These are phyloP conservation scores for Chamaea fasciata DNA, from an alignment of 2,113 vertebrate species.

Conservation along the genomic window DNA sequence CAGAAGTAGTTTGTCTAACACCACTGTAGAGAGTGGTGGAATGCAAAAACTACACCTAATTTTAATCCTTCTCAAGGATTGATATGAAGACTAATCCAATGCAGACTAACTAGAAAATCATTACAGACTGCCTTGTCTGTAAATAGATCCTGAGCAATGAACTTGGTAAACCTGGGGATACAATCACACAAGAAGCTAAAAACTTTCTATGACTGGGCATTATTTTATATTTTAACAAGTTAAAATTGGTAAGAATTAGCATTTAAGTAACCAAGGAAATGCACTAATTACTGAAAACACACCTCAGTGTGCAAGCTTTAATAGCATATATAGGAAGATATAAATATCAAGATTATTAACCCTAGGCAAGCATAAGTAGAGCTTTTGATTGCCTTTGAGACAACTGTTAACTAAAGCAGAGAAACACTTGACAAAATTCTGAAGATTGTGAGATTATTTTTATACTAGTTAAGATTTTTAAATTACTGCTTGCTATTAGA, in stretches of 20 bases:
- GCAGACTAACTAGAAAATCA: background rate
- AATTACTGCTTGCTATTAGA: background rate
- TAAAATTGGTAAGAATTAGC: background rate
- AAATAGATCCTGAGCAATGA: background rate
- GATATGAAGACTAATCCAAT: background rate
- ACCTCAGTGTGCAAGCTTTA: background rate
- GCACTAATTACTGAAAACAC: background rate
- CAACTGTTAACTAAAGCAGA: background rate
- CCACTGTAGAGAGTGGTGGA: accelerated
- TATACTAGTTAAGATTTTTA: background rate
- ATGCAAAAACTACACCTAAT: background rate
- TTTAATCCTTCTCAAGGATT: background rate
- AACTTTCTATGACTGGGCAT: background rate
- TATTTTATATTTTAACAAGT: background rate
- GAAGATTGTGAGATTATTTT: background rate
- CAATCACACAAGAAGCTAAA: background rate
- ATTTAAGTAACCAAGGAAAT: background rate
- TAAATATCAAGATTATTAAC: background rate
- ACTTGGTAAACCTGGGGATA: background rate
- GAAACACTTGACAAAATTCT: background rate
- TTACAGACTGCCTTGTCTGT: background rate
- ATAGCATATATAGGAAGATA: background rate
- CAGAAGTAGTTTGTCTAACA: background rate
- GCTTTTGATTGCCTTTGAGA: background rate
- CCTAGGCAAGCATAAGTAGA: background rate